Evolutionary conservation across 2,797 vertebrate species (phyloP), one percentile per base, ranked within the genome.

Genomic region (Eupleurogrammus muticus): DNA sequence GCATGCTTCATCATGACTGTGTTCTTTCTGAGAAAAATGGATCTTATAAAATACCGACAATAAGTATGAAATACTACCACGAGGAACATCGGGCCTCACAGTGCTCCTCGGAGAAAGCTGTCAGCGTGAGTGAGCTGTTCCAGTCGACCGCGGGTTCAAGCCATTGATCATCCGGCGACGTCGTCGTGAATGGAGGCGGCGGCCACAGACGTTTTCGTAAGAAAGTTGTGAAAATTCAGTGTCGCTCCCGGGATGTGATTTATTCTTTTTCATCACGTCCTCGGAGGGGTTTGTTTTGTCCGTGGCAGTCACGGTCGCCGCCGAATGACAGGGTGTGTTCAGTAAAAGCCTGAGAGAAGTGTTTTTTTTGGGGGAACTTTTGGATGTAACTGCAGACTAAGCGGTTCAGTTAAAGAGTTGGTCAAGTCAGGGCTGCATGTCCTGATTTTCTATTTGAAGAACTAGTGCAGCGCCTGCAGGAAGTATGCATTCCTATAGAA

Each of bases 101-200:
- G 65, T 48, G 73, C 79, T 82, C 60, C 70, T 84, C 64, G 64
- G 51, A 79, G 74, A 54, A 79, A 48, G 12, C 79, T 77, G 80
- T 78, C 84, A 64, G 77, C 0, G 52, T 77, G 84, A 90, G 77
- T 81, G 88, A 90, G 83, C 73, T 75, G 83, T 61, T 75, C 0
- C 16, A 66, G 77, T 60, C 12, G n/a, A 75, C 71, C 23, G 17
- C 42, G 35, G 56, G 49, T 75, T 79, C 52, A 38, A 70, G 73
- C 42, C 87, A 69, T 85, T 81, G 82, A 88, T 91, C 83, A 83
- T 73, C 64, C 16, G 14, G 47, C 79, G 83, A 73, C 83, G 48
- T 57, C 52, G 77, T 71, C 63, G 70, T 79, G 65, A 88, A 65
- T 50, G 66, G 53, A 82, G 57, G 77, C 79, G 55, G 46, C 35